A percentile compares a stretch with the other conserved stretches of the same genome.
These are phyloP conservation scores for Oscheius sp. DNA, from an alignment of 2,888 invertebrate genomes.

Conservation along the genomic window DNA sequence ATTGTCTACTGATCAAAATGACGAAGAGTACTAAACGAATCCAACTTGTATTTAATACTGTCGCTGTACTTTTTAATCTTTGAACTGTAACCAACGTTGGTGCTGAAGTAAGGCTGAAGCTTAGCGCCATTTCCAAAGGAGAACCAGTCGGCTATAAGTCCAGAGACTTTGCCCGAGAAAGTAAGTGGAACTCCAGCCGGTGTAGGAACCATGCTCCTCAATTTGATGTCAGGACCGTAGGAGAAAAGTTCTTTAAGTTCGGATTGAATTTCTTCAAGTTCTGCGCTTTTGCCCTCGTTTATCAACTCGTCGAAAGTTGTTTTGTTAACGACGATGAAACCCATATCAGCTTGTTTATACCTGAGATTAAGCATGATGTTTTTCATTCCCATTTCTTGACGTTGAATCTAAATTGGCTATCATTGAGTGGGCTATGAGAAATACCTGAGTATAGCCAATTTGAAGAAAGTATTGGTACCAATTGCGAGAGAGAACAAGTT, in stretches of 20 bases:
- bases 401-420: not conserved
- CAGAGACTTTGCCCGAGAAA: slow-evolving; percentile 37
- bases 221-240: slow-evolving; percentile 40
- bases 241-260: slow-evolving; percentile 35
- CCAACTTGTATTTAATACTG: too few relatives aligned
- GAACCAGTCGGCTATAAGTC: not conserved
- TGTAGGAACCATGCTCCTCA: slow-evolving; percentile 48
- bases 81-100: not conserved
- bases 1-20: too few relatives aligned
- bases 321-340: slow-evolving; percentile 47
- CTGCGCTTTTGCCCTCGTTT: slow-evolving; percentile 32
- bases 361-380: slow-evolving; percentile 47
- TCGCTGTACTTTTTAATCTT: too few relatives aligned
- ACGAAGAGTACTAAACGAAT: too few relatives aligned
- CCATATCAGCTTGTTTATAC: slow-evolving; percentile 53
- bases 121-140: not conserved
- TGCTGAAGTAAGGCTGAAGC: not conserved
- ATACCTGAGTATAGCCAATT: not conserved
- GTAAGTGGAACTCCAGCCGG: slow-evolving; percentile 57
- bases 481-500: slow-evolving; percentile 29
- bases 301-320: slow-evolving; percentile 35
- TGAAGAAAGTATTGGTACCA: slow-evolving; percentile 13
- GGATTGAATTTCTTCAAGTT: slow-evolving; percentile 21
- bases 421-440: too few relatives aligned
- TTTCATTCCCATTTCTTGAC: too few relatives aligned